These are phyloP conservation scores for Crotophaga sulcirostris DNA, from an alignment of 2,113 vertebrate genomes.

Conservation along the genomic window DNA sequence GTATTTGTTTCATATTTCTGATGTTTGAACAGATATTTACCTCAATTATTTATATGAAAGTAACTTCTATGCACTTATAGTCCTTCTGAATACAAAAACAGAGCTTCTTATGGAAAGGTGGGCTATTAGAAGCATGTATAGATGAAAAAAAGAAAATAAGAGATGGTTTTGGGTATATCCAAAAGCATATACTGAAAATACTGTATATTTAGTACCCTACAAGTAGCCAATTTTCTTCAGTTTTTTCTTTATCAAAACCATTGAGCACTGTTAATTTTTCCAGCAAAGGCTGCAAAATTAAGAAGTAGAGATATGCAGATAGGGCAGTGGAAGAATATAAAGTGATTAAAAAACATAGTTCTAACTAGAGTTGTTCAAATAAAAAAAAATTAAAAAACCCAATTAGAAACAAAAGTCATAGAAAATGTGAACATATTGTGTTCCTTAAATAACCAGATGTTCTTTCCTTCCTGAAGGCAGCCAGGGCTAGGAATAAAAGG, in stretches of 20 bases:
- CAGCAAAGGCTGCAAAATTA: constrained; percentile 59
- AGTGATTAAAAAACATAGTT: constrained; percentile 82
- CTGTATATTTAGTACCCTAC: background rate
- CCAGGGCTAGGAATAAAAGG: constrained; percentile 82
- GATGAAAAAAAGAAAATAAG: constrained; percentile 22
- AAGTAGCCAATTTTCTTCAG: constrained; percentile 8
- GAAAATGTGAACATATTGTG: constrained; percentile 88
- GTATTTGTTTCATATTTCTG: constrained; percentile 35
- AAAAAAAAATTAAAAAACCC: constrained; percentile 78
- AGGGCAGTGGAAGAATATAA: constrained; percentile 75
- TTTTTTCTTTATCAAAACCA: constrained; percentile 47
- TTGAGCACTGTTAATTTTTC: constrained; percentile 65
- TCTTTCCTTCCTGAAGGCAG: constrained; percentile 85
- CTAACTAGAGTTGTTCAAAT: constrained; percentile 79
- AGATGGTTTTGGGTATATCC: background rate
- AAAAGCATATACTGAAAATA: background rate
- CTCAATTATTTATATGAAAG: constrained; percentile 19
- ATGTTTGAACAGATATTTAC: constrained; percentile 16
- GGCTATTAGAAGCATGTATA: background rate
- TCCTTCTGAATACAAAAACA: background rate
- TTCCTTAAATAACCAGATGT: constrained; percentile 90
- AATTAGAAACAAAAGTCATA: constrained; percentile 91
- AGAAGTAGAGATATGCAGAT: constrained; percentile 50
- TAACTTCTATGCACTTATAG: background rate
- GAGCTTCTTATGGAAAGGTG: background rate